Conservation (phyloP, 2,888 invertebrate genomes). For the Himalopsyche japonica region DNA sequence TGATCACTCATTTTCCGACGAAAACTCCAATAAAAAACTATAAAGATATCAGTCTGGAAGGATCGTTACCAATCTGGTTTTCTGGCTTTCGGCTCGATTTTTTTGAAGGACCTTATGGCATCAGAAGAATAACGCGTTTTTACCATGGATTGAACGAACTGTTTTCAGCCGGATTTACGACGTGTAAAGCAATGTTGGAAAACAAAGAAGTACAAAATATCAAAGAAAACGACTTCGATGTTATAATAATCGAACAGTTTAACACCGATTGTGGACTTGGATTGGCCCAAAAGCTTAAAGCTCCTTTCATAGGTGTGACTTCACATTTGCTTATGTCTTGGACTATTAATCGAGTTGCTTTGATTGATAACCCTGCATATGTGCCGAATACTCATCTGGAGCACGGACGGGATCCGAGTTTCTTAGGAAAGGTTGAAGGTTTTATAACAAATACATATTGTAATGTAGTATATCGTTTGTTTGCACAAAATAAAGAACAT, state of each 20-base stretch:
- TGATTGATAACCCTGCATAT: conserved; percentile 55
- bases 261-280: conserved; percentile 53
- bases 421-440: conserved; percentile 46
- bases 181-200: conserved; percentile 18
- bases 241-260: conserved; percentile 56
- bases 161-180: background rate
- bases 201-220: conserved; percentile 23
- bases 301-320: conserved; percentile 59
- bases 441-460: conserved; percentile 44
- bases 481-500: conserved; percentile 48
- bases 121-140: background rate
- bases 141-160: background rate
- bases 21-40: conserved; percentile 58
- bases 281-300: conserved; percentile 49
- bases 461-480: conserved; percentile 44
- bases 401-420: conserved; percentile 46
- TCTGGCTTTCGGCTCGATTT: conserved; percentile 5
- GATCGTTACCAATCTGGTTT: conserved; percentile 41
- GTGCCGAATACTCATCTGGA: conserved; percentile 54
- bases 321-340: conserved; percentile 58
- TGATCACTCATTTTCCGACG: conserved; percentile 67
- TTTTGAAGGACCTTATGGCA: background rate
- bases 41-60: conserved; percentile 60
- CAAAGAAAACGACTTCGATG: conserved; percentile 47
- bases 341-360: conserved; percentile 53